These are phyloP conservation scores for Buathra laborator DNA, from an alignment of 2,888 invertebrate species.

Conservation along the genomic window DNA sequence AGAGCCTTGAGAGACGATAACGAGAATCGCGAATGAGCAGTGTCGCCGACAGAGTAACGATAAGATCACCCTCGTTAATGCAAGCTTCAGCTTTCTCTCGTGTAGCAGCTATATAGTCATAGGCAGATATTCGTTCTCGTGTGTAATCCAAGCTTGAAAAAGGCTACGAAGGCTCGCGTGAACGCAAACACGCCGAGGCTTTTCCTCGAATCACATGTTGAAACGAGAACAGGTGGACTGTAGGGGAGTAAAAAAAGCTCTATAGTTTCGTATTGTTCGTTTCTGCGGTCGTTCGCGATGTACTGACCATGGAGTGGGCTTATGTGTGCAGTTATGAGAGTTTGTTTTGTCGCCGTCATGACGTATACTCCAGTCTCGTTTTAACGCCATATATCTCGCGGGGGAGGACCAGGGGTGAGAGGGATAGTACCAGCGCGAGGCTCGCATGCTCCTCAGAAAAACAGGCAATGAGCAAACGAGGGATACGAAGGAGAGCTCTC, in stretches of 20 bases:
- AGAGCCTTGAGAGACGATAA: conserved; percentile 35
- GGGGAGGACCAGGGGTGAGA: not conserved
- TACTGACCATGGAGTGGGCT: not conserved
- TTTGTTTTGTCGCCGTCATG: conserved; percentile 14
- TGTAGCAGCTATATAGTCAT: not conserved
- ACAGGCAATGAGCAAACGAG: conserved; percentile 13
- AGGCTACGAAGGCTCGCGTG: conserved; percentile 25
- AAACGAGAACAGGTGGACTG: not conserved
- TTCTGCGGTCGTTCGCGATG: not conserved
- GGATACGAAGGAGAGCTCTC: conserved; percentile 3
- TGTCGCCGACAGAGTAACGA: conserved; percentile 35
- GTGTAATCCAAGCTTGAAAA: not conserved
- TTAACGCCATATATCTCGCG: not conserved
- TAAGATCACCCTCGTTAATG: conserved; percentile 51
- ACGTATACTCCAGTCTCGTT: conserved; percentile 3
- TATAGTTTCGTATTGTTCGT: not conserved
- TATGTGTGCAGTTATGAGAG: not conserved
- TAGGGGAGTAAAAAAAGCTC: not conserved
- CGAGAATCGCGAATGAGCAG: conserved; percentile 47
- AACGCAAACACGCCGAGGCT: conserved; percentile 19
- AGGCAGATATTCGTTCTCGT: not conserved
- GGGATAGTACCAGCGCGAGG: not conserved
- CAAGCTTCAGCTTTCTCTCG: not conserved
- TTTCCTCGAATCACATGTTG: conserved; percentile 43
- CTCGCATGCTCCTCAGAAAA: conserved; percentile 29